phyloP scores from a whole-genome alignment of 2,113 vertebrate species.

The Strix aluco region DNA sequence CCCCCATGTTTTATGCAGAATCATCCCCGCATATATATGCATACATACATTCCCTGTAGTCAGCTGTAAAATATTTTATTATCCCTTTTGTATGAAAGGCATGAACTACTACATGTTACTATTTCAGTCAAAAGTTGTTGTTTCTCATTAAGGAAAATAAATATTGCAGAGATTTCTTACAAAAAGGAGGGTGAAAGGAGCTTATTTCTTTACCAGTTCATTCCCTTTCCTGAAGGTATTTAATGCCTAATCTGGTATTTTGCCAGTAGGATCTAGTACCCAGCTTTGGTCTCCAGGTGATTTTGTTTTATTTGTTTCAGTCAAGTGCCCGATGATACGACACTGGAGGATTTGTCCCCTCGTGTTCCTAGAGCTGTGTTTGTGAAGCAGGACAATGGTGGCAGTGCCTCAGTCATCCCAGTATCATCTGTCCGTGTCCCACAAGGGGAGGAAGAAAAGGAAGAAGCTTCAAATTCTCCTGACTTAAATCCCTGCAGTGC shows the following conservation, averaged over 20 bases:
- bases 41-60: accelerated
- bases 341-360: slow-evolving; percentile 69
- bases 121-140: background rate
- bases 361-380: slow-evolving; percentile 54
- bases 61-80: background rate
- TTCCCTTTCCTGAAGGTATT: background rate
- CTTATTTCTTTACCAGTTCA: background rate
- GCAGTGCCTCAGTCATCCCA: slow-evolving; percentile 46
- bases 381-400: slow-evolving; percentile 66
- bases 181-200: background rate
- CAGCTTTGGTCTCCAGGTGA: background rate
- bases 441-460: slow-evolving; percentile 76
- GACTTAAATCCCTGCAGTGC: slow-evolving; percentile 86
- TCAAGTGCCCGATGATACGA: slow-evolving; percentile 76
- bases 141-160: background rate
- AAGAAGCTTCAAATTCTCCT: slow-evolving; percentile 75
- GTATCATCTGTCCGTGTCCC: slow-evolving; percentile 56
- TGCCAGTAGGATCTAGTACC: background rate
- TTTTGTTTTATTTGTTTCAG: slow-evolving; percentile 72
- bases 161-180: background rate
- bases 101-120: background rate
- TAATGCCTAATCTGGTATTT: background rate
- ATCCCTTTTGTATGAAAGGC: background rate
- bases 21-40: background rate
- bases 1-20: background rate